These are phyloP conservation scores for Epinotia nisella DNA, from an alignment of 2,888 invertebrate species.

Conservation along the genomic window DNA sequence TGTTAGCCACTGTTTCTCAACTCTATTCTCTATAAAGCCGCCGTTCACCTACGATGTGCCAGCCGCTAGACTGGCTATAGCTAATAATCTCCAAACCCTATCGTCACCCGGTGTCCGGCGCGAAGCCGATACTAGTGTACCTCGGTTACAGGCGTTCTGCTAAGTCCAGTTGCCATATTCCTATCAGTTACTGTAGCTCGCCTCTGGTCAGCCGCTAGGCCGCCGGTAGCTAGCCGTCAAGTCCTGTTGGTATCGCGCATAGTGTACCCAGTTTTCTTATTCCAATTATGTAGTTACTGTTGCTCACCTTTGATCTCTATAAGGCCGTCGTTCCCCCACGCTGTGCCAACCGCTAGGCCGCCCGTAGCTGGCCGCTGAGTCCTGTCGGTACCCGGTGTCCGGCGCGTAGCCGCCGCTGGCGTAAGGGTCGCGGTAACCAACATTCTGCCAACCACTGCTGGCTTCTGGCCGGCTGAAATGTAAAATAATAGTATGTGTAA, in stretches of 20 bases:
- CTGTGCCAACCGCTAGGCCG: constrained; percentile 72
- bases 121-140: constrained; percentile 48
- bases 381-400: constrained; percentile 44
- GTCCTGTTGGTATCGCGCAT: too few relatives aligned
- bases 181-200: constrained; percentile 39
- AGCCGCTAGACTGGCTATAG: constrained; percentile 60
- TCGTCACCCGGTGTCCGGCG: constrained; percentile 41
- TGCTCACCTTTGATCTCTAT: constrained; percentile 72
- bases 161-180: too few relatives aligned
- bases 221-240: too few relatives aligned
- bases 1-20: background rate
- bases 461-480: constrained; percentile 62
- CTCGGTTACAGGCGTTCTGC: constrained; percentile 59
- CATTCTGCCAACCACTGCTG: constrained; percentile 64
- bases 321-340: constrained; percentile 74
- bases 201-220: too few relatives aligned
- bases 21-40: constrained; percentile 48
- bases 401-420: constrained; percentile 47
- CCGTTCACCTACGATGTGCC: constrained; percentile 73
- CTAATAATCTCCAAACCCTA: constrained; percentile 48
- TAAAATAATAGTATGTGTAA: background rate
- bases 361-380: constrained; percentile 47
- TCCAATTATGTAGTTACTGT: background rate
- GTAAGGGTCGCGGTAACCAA: constrained; percentile 54
- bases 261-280: too few relatives aligned